Percentiles rank a stretch among this genome's conserved stretches.
These are phyloP conservation scores for Oreamnos americanus DNA, from an alignment of 2,113 vertebrate species.

Conservation along the genomic window DNA sequence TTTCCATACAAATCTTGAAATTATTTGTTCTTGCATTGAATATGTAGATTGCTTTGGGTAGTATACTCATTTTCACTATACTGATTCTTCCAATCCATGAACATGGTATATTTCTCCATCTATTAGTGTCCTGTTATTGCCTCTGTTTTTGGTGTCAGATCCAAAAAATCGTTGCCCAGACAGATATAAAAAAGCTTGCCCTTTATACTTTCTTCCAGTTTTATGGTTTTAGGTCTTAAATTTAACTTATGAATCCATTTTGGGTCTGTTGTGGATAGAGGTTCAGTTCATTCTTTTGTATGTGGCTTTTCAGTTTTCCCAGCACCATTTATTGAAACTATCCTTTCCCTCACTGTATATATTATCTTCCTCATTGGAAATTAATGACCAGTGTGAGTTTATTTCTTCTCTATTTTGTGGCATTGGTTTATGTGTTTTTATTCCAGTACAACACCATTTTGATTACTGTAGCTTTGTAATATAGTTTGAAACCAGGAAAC, in stretches of 20 bases:
- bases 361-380: neutral
- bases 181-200: neutral
- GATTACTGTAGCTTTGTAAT: neutral
- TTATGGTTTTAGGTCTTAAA: neutral
- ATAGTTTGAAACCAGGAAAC: neutral
- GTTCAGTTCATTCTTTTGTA: neutral
- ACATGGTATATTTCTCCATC: too few species aligned
- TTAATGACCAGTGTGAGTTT: neutral
- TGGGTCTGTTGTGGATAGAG: neutral
- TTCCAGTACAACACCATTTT: neutral
- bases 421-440: neutral
- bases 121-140: neutral
- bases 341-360: neutral
- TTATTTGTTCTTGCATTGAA: too few species aligned
- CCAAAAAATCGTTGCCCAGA: neutral
- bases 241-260: neutral
- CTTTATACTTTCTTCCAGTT: neutral
- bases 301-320: neutral
- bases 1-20: too few species aligned
- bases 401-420: neutral
- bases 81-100: too few species aligned
- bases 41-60: too few species aligned
- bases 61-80: too few species aligned
- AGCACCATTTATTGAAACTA: neutral
- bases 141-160: neutral